Conservation (phyloP, 2,888 invertebrate species). For the Drosophila buzzatii region DNA sequence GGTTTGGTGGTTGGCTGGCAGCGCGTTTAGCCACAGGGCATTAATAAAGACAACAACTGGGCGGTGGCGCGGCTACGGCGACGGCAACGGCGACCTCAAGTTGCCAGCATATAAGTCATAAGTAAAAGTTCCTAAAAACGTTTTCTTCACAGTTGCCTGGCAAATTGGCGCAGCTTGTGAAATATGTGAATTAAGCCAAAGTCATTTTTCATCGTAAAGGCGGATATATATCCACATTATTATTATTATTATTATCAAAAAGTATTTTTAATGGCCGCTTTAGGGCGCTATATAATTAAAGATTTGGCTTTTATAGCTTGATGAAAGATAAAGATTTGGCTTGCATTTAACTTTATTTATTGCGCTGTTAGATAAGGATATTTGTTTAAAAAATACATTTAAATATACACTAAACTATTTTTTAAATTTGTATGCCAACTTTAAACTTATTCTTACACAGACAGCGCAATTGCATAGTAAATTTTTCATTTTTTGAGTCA, state of each 20-base stretch:
- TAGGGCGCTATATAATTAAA: neutral
- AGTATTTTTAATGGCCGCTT: constrained; percentile 4
- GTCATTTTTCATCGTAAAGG: constrained; percentile 3
- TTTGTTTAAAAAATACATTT: neutral
- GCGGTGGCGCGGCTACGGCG: constrained; percentile 16
- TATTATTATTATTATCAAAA: constrained; percentile 9
- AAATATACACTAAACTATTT: too few species aligned
- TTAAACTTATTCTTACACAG: neutral
- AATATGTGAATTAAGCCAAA: constrained; percentile 10
- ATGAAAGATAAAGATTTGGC: too few species aligned
- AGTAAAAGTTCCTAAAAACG: constrained; percentile 37
- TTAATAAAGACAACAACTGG: constrained; percentile 73
- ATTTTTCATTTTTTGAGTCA: neutral
- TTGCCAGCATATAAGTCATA: constrained; percentile 54
- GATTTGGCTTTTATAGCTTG: neutral
- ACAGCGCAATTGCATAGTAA: neutral
- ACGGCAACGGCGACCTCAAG: constrained; percentile 28
- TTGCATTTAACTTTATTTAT: neutral
- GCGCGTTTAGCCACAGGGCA: constrained; percentile 67
- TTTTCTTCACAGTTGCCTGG: constrained; percentile 17
- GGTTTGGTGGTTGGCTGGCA: constrained; percentile 7
- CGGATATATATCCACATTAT: constrained; percentile 12
- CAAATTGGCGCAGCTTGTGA: constrained; percentile 23
- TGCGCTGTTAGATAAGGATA: neutral
- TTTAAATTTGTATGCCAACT: too few species aligned